Evolutionary conservation across 2,113 vertebrate species (phyloP).

Genomic region (Prinia subflava): DNA sequence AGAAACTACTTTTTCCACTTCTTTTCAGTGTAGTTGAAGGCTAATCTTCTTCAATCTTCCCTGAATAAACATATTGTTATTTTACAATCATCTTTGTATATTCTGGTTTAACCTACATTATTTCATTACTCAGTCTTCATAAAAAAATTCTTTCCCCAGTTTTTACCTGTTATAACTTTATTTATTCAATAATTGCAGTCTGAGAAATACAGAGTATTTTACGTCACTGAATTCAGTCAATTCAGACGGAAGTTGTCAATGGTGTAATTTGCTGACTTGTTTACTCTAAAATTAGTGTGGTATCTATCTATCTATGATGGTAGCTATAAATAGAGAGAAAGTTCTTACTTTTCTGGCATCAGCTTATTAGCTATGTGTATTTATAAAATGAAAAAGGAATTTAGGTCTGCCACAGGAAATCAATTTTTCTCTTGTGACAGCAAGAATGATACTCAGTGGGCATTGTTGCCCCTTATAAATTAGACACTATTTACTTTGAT

Average conservation of each 20-base stretch:
- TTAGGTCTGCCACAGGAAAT: not conserved
- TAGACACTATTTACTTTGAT: not conserved
- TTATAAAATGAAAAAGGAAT: not conserved
- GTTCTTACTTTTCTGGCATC: not conserved
- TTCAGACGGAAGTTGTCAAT: not conserved
- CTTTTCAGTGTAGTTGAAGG: not conserved
- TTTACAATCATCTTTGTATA: not conserved
- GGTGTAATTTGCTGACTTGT: not conserved
- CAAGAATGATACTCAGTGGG: not conserved
- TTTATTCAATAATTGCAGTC: not conserved
- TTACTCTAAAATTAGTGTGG: not conserved
- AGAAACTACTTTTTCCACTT: not conserved
- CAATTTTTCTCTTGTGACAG: not conserved
- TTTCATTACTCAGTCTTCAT: not conserved
- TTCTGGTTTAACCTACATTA: not conserved
- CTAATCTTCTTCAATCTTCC: not conserved
- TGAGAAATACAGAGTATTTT: not conserved
- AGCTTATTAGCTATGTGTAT: not conserved
- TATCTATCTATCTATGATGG: not conserved
- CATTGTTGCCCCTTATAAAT: not conserved
- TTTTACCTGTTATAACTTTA: not conserved
- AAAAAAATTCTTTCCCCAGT: not conserved
- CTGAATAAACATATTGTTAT: not conserved
- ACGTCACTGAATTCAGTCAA: not conserved
- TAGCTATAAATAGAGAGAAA: not conserved